These are phyloP conservation scores for Hemithea aestivaria DNA, from an alignment of 2,888 invertebrate species.

Conservation along the genomic window DNA sequence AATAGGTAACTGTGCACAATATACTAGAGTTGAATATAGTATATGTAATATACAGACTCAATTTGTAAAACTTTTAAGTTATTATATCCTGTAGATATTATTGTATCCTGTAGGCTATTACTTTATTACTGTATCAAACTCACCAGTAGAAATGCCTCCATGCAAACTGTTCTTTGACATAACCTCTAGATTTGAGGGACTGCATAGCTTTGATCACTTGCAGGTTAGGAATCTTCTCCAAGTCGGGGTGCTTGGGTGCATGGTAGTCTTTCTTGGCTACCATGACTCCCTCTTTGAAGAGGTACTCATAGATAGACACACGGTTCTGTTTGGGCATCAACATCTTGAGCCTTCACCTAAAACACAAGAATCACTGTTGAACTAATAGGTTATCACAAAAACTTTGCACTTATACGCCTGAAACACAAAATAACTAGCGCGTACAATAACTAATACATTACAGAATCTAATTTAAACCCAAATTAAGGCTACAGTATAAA, in stretches of 20 bases:
- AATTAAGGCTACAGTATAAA: constrained; percentile 14
- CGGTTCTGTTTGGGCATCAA: constrained; percentile 99
- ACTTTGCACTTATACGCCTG: constrained; percentile 21
- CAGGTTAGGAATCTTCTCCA: constrained; percentile 96
- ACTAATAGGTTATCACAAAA: constrained; percentile 40
- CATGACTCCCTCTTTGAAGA: constrained; percentile 99
- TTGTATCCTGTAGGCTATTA: too few relatives aligned
- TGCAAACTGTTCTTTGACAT: constrained; percentile 99
- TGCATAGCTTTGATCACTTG: constrained; percentile 99
- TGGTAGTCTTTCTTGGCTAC: constrained; percentile 99
- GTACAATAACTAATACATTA: background rate
- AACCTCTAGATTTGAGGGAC: constrained; percentile 96
- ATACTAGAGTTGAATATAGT: too few relatives aligned
- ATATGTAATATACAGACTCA: too few relatives aligned
- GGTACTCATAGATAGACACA: constrained; percentile 97
- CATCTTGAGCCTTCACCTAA: constrained; percentile 86
- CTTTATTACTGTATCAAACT: too few relatives aligned
- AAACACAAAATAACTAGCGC: constrained; percentile 30
- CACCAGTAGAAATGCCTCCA: constrained; percentile 99
- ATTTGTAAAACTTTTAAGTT: too few relatives aligned
- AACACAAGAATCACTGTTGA: constrained; percentile 47
- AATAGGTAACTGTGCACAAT: too few relatives aligned
- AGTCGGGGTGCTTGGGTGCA: constrained; percentile 97
- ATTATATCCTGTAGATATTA: too few relatives aligned
- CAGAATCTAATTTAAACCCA: background rate